Evolutionary conservation across 2,113 vertebrate genomes (phyloP), one percentile per base, ranked within the genome.

Genomic region (Rattus rattus): DNA sequence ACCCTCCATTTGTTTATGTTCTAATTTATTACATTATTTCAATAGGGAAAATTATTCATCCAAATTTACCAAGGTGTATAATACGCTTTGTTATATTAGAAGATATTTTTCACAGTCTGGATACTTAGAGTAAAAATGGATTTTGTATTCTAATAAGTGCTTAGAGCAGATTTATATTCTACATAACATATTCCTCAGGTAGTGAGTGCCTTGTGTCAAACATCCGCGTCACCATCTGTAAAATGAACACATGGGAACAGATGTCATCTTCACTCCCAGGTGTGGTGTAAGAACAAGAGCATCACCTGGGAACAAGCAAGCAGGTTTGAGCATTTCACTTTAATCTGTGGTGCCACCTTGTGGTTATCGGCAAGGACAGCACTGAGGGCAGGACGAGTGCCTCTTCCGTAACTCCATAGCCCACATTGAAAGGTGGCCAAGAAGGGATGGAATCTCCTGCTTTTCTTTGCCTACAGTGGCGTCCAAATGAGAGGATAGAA

Each of bases 321-420:
- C 61, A 94, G 76, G 77, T 90, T 92, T 91, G 89, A 91, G 5
- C 33, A 92, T 98, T 98, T 99, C 98, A 92, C 94, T 98, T 99
- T 98, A 99, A 98, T 98, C 98, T 98, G 98, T 96, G 97, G 98
- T 98, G 98, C 98, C 98, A 99, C 98, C 98, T 98, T 98, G 98
- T 98, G 98, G 98, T 90, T 97, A 16, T 16, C 75, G 92, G 96
- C 49, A 90, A 98, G 69, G 97, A 98, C 86, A 77, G 96, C 98
- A 97, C 47, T 4, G 36, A 91, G 90, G 75, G 49, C 59, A 1
- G 39, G 39, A 52, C 36, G 28, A 95, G 90, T 88, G 95, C 67
- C 67, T 69, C 67, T 69, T 94, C 56, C 49, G 26, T 10, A 75
- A n/a, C 76, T 33, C 2, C 2, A 69, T 54, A 91, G 67, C 72